Percentiles rank a stretch among this genome's conserved stretches.
Conservation (phyloP, 37 sponge, comb jelly and placozoan genomes). For the Theonella swinhoei region DNA sequence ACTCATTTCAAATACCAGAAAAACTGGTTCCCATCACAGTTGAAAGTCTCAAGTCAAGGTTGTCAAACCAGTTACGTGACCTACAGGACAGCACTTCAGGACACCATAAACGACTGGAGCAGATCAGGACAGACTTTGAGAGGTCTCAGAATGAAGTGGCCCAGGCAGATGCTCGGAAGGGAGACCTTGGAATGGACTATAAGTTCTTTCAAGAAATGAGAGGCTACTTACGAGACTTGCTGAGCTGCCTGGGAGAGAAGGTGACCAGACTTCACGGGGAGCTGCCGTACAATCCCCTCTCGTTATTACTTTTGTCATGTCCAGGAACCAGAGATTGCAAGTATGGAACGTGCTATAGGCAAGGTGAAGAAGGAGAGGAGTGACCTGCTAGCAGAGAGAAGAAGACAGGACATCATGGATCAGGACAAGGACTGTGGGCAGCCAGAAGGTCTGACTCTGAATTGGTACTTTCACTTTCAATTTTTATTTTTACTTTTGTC, state of each 20-base stretch:
- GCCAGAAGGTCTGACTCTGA: too few species aligned
- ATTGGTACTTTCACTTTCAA: not conserved
- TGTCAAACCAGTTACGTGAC: conserved; percentile 36
- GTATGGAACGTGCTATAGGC: conserved; percentile 39
- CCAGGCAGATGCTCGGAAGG: conserved; percentile 16
- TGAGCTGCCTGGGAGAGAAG: conserved; percentile 74
- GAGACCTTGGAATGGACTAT: conserved; percentile 23
- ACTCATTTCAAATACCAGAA: conserved; percentile 3
- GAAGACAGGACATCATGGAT: conserved; percentile 76
- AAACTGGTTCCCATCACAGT: conserved; percentile 65
- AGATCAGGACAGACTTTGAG: conserved; percentile 34
- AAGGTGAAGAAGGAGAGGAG: conserved; percentile 22
- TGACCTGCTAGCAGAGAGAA: conserved; percentile 49
- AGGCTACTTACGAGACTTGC: conserved; percentile 73
- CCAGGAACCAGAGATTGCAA: conserved; percentile 8
- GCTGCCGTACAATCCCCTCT: too few species aligned
- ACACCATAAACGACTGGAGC: conserved; percentile 30
- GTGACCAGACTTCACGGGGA: too few species aligned
- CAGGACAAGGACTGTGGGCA: conserved; percentile 48
- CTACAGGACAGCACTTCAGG: conserved; percentile 29
- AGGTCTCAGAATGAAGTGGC: conserved; percentile 41
- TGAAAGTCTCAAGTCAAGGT: conserved; percentile 54
- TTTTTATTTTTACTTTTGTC: not conserved
- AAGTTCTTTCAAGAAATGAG: conserved; percentile 82
- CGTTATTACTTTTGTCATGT: too few species aligned